A percentile compares a stretch with the other conserved stretches of the same genome.
Conservation (phyloP, 2,113 vertebrate genomes). For the Muntiacus muntjak region DNA sequence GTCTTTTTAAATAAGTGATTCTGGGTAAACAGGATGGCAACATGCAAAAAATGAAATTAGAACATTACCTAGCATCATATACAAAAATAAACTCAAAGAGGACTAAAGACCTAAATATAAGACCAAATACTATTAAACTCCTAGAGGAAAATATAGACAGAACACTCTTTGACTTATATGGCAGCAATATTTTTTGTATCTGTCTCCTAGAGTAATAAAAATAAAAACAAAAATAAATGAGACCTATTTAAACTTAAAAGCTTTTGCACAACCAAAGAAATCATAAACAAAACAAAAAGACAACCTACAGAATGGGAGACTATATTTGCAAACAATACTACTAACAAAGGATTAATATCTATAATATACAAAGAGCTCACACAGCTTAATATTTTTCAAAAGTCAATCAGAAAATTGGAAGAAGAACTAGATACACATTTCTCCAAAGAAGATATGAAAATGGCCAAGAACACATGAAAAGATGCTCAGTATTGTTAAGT, state of each 20-base stretch:
- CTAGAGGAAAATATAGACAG: background rate
- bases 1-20: background rate
- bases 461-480: background rate
- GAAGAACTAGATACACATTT: background rate
- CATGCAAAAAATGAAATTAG: background rate
- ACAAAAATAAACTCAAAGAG: background rate
- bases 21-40: background rate
- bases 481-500: background rate
- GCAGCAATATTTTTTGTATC: background rate
- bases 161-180: background rate
- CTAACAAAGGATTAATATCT: background rate
- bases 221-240: background rate
- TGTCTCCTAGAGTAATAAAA: background rate
- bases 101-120: background rate
- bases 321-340: background rate
- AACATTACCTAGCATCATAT: background rate
- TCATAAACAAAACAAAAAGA: background rate
- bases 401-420: background rate
- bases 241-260: background rate
- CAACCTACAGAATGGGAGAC: background rate
- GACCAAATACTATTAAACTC: background rate
- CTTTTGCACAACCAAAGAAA: background rate
- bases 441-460: background rate
- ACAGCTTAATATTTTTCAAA: background rate
- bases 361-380: background rate